Percentiles rank a stretch among this genome's conserved stretches.
phyloP scores from a whole-genome alignment of 2,113 vertebrate genomes.

The Dolichallabes microphthalmus region DNA sequence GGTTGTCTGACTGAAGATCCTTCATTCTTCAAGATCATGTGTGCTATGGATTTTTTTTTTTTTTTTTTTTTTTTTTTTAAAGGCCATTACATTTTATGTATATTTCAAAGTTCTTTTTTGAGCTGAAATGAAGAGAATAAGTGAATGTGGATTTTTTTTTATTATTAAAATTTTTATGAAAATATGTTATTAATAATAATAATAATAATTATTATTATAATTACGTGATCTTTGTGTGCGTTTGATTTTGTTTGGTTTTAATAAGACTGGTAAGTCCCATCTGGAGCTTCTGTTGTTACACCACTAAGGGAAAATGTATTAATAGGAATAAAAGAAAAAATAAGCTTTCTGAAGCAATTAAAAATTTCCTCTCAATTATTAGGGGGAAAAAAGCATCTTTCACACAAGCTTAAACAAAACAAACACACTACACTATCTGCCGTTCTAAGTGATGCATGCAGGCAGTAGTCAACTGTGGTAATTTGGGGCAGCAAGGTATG shows the following conservation, averaged over 20 bases:
- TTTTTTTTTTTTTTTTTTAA: background rate
- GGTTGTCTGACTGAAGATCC: slow-evolving; percentile 74
- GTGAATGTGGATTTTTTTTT: background rate
- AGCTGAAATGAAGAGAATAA: background rate
- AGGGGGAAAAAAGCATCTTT: background rate
- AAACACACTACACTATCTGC: background rate
- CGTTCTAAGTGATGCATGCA: no score
- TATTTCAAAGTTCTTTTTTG: background rate
- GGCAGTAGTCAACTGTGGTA: no score
- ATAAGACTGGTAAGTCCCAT: background rate
- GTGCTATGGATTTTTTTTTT: background rate
- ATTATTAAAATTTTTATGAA: background rate
- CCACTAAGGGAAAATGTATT: background rate
- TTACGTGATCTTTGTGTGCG: background rate
- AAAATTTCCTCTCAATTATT: background rate
- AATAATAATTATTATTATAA: background rate
- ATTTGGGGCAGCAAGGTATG: no score
- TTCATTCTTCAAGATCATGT: background rate
- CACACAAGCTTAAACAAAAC: background rate
- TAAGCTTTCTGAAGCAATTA: background rate
- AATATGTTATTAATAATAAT: slow-evolving; percentile 7
- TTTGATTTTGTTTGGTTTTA: background rate
- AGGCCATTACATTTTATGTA: slow-evolving; percentile 25
- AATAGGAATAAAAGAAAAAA: background rate
- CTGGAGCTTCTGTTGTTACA: background rate